phyloP scores from a whole-genome alignment of 2,888 invertebrate species.

The Theodoxus fluviatilis region DNA sequence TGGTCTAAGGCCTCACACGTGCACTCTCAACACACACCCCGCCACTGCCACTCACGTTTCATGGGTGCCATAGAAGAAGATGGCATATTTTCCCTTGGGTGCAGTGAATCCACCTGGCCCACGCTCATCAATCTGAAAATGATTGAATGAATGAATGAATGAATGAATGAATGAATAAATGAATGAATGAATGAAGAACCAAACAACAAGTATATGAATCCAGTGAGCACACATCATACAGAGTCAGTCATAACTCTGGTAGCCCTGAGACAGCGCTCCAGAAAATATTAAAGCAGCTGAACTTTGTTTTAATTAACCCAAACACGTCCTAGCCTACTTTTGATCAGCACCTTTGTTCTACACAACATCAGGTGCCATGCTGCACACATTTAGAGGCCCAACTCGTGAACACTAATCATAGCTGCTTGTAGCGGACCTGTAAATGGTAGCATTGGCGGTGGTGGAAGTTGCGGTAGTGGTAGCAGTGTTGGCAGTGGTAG shows the following conservation, averaged over 20 bases:
- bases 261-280: background rate
- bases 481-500: no score
- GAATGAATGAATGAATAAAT: background rate
- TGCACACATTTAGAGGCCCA: background rate
- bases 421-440: no score
- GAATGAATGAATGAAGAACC: background rate
- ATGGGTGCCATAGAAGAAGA: constrained; percentile 92
- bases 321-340: background rate
- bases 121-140: constrained; percentile 62
- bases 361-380: constrained; percentile 13
- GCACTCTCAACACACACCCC: no score
- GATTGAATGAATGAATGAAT: constrained; percentile 25
- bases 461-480: no score
- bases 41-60: constrained; percentile 91
- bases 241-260: background rate
- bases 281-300: background rate
- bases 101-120: constrained; percentile 51
- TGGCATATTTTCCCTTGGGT: constrained; percentile 67
- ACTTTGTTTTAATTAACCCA: background rate
- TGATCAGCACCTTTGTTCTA: background rate
- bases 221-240: background rate
- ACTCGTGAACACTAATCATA: no score
- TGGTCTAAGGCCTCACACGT: no score
- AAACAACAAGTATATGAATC: background rate
- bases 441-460: no score